Evolutionary conservation across 2,888 invertebrate genomes (phyloP).

Genomic region (Plagodis dolabraria): DNA sequence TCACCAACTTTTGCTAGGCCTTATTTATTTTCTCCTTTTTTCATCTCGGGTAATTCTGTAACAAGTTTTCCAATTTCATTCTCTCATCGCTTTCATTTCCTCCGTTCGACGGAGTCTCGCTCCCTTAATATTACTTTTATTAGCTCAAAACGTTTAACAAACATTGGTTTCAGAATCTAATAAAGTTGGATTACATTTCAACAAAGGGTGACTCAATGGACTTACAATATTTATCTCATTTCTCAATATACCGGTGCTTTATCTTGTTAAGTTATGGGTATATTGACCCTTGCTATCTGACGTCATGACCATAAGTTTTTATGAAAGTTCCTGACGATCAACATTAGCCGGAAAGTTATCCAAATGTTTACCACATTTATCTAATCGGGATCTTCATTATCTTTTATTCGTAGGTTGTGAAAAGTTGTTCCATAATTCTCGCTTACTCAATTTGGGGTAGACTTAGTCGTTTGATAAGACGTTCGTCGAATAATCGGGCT

Average conservation of each 20-base stretch:
- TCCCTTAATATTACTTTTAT: constrained; percentile 82
- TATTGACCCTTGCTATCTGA: constrained; percentile 33
- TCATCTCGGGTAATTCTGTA: constrained; percentile 78
- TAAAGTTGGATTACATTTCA: constrained; percentile 69
- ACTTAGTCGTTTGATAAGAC: constrained; percentile 74
- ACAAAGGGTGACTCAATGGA: constrained; percentile 51
- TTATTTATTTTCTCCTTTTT: constrained; percentile 75
- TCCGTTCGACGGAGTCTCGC: constrained; percentile 65
- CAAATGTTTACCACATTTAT: constrained; percentile 69
- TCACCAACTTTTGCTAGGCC: constrained; percentile 67
- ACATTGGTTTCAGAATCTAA: constrained; percentile 78
- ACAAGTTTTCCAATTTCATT: constrained; percentile 85
- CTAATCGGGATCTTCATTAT: constrained; percentile 78
- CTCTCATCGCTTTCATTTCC: constrained; percentile 82
- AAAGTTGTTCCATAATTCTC: constrained; percentile 80
- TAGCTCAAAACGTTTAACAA: constrained; percentile 82
- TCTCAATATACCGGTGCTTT: constrained; percentile 21
- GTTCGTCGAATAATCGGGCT: constrained; percentile 70
- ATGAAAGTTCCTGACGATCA: constrained; percentile 38
- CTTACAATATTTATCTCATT: constrained; percentile 29
- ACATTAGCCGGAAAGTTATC: constrained; percentile 42
- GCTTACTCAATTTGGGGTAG: constrained; percentile 76
- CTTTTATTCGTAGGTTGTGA: constrained; percentile 70
- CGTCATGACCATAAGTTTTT: constrained; percentile 35
- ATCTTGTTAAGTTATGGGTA: constrained; percentile 28